Base-by-base conservation (phyloP, 1,140 invertebrate species). In the Lordiphosa mommai region DNA sequence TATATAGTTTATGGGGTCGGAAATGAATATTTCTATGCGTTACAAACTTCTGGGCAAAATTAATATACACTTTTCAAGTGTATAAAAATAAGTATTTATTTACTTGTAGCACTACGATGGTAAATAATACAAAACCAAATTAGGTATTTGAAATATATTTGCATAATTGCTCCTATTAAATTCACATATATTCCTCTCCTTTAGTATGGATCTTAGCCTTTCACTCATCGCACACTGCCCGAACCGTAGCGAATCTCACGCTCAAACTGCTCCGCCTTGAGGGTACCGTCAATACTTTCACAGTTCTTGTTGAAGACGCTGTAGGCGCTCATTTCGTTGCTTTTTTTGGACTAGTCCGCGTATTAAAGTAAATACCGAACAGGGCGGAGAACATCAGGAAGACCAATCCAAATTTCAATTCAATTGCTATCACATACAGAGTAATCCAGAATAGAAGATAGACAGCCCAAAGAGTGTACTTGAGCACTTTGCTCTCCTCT, bases 301-400 rank as follows among this genome's bases (percentile, higher is more conserved):
- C 96, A 99, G 76, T 98, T 94, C 61, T 94, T 93, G 92, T 99
- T 99, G 87, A 99, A 99, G 0, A 99, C 98, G 49, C 97, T 99
- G 89, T 99, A 99, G 0, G 98, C 97, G 90, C 96, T 99, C 0
- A 95, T 88, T 92, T 97, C 96, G 29, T 93, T 93, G 36, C 88
- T 50, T 91, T 92, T 85, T 92, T 95, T 12, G 92, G 92, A 5
- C 91, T 90, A 2, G 94, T 94, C 38, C 95, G 89, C 29, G 96
- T 97, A 87, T 97, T 99, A 0, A 93, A 90, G 86, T 93, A 98
- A 38, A 99, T 95, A 13, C 95, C 92, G 68, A 95, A 79, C 40
- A 99, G 90, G 0, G 92, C 88, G 4, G 96, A 96, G 5, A 96
- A 50, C 33, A 96, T 92, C 76, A 99, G 94, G 88, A 94, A 99